Evolutionary conservation across 1,140 invertebrate species (phyloP).

Genomic region (Drosophila murphyi): DNA sequence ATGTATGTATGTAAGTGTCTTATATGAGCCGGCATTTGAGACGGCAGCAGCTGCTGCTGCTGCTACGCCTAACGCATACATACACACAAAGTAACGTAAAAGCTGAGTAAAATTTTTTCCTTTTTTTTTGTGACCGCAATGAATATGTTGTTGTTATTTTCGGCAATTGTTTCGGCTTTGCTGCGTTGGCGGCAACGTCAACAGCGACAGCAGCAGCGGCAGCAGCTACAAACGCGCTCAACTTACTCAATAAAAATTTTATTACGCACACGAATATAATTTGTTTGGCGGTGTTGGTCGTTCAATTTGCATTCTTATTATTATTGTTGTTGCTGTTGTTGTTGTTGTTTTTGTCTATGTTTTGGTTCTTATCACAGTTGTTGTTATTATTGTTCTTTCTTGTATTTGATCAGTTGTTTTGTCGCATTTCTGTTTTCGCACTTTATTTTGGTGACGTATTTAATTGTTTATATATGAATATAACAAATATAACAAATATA

Average conservation of each 20-base stretch:
- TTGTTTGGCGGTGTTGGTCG: constrained; percentile 14
- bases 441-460: constrained; percentile 38
- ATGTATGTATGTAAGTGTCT: constrained; percentile 22
- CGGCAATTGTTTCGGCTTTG: constrained; percentile 52
- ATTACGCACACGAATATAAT: constrained; percentile 67
- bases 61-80: constrained; percentile 43
- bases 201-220: constrained; percentile 22
- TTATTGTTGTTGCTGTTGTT: constrained; percentile 3
- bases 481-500: too few species aligned
- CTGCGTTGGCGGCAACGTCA: constrained; percentile 35
- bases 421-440: constrained; percentile 26
- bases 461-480: neutral
- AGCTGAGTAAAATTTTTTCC: constrained; percentile 7
- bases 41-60: constrained; percentile 30
- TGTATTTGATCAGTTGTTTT: constrained; percentile 43
- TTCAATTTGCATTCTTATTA: constrained; percentile 42
- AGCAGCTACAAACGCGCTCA: constrained; percentile 53
- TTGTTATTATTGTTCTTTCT: constrained; percentile 19
- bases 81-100: constrained; percentile 21
- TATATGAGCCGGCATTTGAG: constrained; percentile 65
- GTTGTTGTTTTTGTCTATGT: constrained; percentile 14
- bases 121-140: constrained; percentile 35
- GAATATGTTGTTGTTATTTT: constrained; percentile 39
- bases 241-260: constrained; percentile 84
- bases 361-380: constrained; percentile 50